Evolutionary conservation across 2,888 invertebrate genomes (phyloP).

Genomic region (Falcaria lacertinaria): DNA sequence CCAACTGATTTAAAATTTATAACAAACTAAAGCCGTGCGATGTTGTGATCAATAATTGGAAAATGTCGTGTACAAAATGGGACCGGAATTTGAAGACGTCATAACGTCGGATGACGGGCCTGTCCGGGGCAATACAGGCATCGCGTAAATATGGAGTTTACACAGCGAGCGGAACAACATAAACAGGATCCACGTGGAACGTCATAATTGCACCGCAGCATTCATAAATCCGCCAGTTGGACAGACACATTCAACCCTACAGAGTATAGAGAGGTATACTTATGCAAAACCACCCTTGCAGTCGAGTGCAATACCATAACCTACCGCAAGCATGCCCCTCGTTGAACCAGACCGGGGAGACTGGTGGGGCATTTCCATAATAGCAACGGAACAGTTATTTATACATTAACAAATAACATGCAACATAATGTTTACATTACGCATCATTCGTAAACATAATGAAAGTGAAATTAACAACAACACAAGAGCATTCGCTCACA

Average conservation of each 20-base stretch:
- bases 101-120: no score
- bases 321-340: slow-evolving; percentile 72
- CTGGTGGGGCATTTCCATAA: slow-evolving; percentile 68
- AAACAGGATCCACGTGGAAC: slow-evolving; percentile 36
- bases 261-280: slow-evolving; percentile 56
- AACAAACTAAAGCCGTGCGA: slow-evolving; percentile 43
- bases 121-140: no score
- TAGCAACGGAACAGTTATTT: slow-evolving; percentile 39
- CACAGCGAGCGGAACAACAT: slow-evolving; percentile 23
- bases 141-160: slow-evolving; percentile 10
- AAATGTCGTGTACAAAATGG: slow-evolving; percentile 13
- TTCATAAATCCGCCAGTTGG: slow-evolving; percentile 66
- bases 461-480: slow-evolving; percentile 16
- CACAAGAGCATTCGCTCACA: slow-evolving; percentile 9
- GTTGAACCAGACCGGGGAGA: slow-evolving; percentile 64
- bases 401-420: slow-evolving; percentile 36
- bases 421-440: slow-evolving; percentile 22
- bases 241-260: slow-evolving; percentile 60
- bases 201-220: slow-evolving; percentile 62
- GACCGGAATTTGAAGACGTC: slow-evolving; percentile 5
- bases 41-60: slow-evolving; percentile 31
- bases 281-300: slow-evolving; percentile 71
- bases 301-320: slow-evolving; percentile 72
- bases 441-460: slow-evolving; percentile 21
- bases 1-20: slow-evolving; percentile 62